Percentiles rank a stretch among this genome's conserved stretches.
Conservation (phyloP, 2,797 vertebrate genomes). For the Melanotaenia boesemani region DNA sequence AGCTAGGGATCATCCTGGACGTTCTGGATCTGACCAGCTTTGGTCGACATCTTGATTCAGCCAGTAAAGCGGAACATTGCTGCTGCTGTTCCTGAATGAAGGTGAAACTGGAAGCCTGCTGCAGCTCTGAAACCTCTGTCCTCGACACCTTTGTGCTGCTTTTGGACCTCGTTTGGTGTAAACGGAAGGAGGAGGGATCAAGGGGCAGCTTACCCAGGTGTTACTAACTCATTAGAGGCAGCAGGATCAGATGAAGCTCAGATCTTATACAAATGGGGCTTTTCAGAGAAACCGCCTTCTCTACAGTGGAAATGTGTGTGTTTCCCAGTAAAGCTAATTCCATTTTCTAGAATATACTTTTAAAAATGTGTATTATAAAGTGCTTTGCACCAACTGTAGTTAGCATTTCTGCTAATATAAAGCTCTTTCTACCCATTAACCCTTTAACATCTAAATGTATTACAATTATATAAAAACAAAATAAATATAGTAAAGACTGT, state of each 20-base stretch:
- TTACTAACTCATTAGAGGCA: slow-evolving; percentile 50
- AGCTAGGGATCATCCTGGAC: too few species aligned
- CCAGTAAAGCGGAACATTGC: neutral
- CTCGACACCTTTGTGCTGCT: slow-evolving; percentile 10
- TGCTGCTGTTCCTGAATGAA: neutral
- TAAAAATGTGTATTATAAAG: too few species aligned
- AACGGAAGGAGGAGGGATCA: slow-evolving; percentile 53
- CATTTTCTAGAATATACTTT: neutral
- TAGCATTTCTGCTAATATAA: too few species aligned
- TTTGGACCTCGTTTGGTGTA: slow-evolving; percentile 38
- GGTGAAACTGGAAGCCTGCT: slow-evolving; percentile 8
- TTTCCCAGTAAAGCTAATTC: neutral
- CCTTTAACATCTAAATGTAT: too few species aligned
- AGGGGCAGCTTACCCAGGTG: slow-evolving; percentile 45
- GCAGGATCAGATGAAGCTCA: slow-evolving; percentile 51
- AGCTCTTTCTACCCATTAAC: too few species aligned
- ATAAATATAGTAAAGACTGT: too few species aligned
- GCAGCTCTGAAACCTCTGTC: slow-evolving; percentile 8
- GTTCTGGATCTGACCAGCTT: neutral
- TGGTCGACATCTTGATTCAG: neutral
- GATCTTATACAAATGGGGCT: slow-evolving; percentile 52
- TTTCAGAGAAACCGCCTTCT: slow-evolving; percentile 42
- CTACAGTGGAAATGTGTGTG: slow-evolving; percentile 3
- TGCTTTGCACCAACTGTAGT: too few species aligned
- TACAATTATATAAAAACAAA: too few species aligned